Percentiles rank a stretch among this genome's conserved stretches.
These are phyloP conservation scores for Pogonomyrmex californicus DNA, from an alignment of 1,140 invertebrate genomes.

Conservation along the genomic window DNA sequence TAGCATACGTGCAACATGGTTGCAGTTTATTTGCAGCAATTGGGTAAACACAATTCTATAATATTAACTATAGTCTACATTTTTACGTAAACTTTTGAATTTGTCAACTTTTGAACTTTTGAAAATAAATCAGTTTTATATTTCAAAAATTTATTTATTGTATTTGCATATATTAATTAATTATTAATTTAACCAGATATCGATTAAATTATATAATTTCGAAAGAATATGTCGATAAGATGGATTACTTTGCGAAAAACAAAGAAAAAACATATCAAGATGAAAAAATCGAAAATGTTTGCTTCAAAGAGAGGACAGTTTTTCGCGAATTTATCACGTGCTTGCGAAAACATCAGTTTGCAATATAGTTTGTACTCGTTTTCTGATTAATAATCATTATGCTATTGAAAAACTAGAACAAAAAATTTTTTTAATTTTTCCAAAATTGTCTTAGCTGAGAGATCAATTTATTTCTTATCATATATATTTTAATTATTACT, in stretches of 20 bases:
- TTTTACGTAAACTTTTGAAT: background rate
- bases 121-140: too few relatives aligned
- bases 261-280: background rate
- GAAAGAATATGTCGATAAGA: background rate
- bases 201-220: background rate
- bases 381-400: background rate
- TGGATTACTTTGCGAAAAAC: background rate
- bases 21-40: slow-evolving; percentile 34
- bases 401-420: background rate
- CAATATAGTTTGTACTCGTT: slow-evolving; percentile 17
- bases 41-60: slow-evolving; percentile 19
- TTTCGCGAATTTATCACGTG: background rate
- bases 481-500: background rate
- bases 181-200: background rate
- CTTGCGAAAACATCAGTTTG: slow-evolving; percentile 23
- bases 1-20: background rate
- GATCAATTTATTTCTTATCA: background rate
- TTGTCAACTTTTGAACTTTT: too few relatives aligned
- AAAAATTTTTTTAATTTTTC: background rate
- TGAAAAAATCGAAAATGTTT: background rate
- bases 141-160: too few relatives aligned
- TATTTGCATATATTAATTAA: too few relatives aligned
- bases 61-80: background rate
- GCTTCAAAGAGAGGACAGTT: background rate
- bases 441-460: background rate